Evolutionary conservation across 2,797 vertebrate species (phyloP), one percentile per base, ranked within the genome.

Genomic region (Sebastes matsubarae): DNA sequence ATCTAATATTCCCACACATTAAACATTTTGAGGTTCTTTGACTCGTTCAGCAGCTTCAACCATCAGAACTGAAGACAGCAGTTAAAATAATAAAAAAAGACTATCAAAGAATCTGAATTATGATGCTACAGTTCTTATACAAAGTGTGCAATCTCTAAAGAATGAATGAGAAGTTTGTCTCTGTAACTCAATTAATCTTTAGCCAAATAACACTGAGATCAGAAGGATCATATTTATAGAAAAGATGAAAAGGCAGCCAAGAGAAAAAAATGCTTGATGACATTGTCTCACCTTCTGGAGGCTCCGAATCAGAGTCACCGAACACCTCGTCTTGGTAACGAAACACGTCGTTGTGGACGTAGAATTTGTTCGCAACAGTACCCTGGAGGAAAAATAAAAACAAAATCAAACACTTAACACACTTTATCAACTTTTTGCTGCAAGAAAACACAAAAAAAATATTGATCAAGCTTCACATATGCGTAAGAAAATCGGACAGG

Each of bases 261-360:
- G 8, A 61, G 27, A n/a, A 32, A 13, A 29, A n/a, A 2, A 16
- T 0, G 30, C 0, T 4, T 1, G 16, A 59, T 7, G 32, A 11
- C 0, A 9, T 30, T 2, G 0, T 22, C 90, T 94, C 83, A 96
- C 96, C 96, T 92, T 99, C 98, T 30, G 98, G 97, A 65, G 97
- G 97, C 78, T 99, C 98, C 0, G 98, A 99, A 84, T 99, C 97
- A 0, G 98, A 99, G 89, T 99, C 98, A 1, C 97, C 97, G 63
- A 99, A 99, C 73, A 99, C 97, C 81, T 99, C 98, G 81, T 99
- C 98, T 80, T 99, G 98, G 89, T 99, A 99, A 81, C 98, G 97
- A 86, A 99, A 99, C 88, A 99, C 98, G 61, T 99, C 98, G 0
- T 99, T 99, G 91, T 99, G 98, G 76, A 99, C 98, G 79, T 99